These are phyloP conservation scores for Dermolepida albohirtum DNA, from an alignment of 2,888 invertebrate genomes.

Conservation along the genomic window DNA sequence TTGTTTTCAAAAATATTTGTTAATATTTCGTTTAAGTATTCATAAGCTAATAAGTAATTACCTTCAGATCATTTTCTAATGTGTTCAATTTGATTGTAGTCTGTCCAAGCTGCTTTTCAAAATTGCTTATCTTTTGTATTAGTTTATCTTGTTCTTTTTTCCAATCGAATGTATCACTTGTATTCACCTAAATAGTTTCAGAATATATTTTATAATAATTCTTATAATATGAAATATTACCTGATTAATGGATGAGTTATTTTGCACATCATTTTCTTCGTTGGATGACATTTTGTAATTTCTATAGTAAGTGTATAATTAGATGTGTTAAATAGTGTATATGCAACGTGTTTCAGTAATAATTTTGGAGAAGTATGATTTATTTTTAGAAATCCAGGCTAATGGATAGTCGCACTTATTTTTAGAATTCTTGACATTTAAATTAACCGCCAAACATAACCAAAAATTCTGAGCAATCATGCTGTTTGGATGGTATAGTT, in stretches of 20 bases:
- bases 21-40: neutral
- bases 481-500: neutral
- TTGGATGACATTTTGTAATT: conserved; percentile 34
- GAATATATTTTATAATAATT: conserved; percentile 2
- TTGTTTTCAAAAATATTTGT: neutral
- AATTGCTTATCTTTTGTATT: conserved; percentile 46
- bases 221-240: conserved; percentile 7
- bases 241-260: conserved; percentile 14
- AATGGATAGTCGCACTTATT: conserved; percentile 50
- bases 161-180: conserved; percentile 27
- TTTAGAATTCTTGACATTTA: conserved; percentile 53
- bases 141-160: conserved; percentile 40
- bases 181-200: conserved; percentile 37
- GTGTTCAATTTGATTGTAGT: conserved; percentile 29
- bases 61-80: conserved; percentile 48
- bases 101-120: conserved; percentile 46
- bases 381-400: conserved; percentile 45
- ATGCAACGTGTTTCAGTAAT: conserved; percentile 32
- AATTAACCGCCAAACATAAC: conserved; percentile 52
- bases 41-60: conserved; percentile 35
- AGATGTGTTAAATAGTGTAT: conserved; percentile 24
- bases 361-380: conserved; percentile 48
- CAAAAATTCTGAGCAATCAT: conserved; percentile 13
- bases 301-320: conserved; percentile 10
- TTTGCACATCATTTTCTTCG: conserved; percentile 26